These are phyloP conservation scores for Salpingus planirostris DNA, from an alignment of 2,888 invertebrate genomes.

Conservation along the genomic window DNA sequence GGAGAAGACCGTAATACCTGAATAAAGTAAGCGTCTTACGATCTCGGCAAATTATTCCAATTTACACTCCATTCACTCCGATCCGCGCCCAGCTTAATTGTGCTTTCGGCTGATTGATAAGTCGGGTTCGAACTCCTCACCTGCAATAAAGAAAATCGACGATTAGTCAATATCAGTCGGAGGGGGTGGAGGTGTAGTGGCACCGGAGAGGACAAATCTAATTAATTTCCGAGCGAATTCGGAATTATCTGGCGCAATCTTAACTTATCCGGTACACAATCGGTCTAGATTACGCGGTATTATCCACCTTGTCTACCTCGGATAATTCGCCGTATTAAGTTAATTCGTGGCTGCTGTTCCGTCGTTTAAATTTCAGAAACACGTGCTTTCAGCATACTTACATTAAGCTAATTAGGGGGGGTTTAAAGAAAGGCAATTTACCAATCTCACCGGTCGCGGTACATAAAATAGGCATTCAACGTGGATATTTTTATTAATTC, in stretches of 20 bases:
- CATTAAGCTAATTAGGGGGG: background rate
- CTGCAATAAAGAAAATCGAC: conserved; percentile 10
- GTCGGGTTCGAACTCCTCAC: conserved; percentile 5
- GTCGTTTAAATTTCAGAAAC: conserved; percentile 19
- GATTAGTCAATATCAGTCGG: no score
- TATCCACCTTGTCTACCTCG: conserved; percentile 31
- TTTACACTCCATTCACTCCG: no score
- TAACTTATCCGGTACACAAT: conserved; percentile 24
- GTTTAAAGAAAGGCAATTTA: no score
- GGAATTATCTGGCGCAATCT: conserved; percentile 22
- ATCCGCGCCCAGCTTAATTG: no score
- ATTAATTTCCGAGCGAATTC: conserved; percentile 17
- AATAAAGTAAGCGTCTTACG: no score
- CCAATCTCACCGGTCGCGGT: no score
- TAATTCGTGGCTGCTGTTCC: conserved; percentile 21
- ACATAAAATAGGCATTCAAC: no score
- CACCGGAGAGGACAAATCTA: conserved; percentile 12
- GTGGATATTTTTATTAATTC: no score
- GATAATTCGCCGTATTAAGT: conserved; percentile 28
- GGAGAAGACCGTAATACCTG: no score
- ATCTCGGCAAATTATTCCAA: no score
- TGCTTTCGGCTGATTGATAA: no score
- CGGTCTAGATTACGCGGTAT: conserved; percentile 27
- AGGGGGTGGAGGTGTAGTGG: background rate
- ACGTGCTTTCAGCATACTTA: conserved; percentile 12